Percentiles rank a stretch among this genome's conserved stretches.
Conservation (phyloP, 1,140 invertebrate genomes). For the Trialeurodes vaporariorum region DNA sequence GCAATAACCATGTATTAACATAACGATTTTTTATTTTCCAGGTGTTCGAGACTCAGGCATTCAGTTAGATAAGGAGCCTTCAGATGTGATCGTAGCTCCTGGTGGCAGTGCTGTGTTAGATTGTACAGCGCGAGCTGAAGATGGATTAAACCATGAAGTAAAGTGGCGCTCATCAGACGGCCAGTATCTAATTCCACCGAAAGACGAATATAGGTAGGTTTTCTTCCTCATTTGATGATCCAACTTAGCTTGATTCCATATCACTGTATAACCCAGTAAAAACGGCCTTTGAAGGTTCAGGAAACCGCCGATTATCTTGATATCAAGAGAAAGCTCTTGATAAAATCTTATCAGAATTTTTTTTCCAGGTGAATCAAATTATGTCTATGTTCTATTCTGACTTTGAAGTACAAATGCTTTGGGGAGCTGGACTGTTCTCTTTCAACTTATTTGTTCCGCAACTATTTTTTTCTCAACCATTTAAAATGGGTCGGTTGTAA, state of each 20-base stretch:
- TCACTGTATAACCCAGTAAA: neutral
- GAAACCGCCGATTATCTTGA: neutral
- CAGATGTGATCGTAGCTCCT: conserved; percentile 30
- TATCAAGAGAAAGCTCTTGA: neutral
- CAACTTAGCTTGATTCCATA: neutral
- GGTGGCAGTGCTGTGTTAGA: conserved; percentile 37
- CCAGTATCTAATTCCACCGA: neutral
- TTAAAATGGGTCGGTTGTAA: too few species aligned
- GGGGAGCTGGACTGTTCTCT: neutral
- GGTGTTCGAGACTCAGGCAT: neutral
- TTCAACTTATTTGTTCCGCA: neutral
- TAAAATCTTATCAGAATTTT: neutral
- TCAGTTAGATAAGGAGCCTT: neutral
- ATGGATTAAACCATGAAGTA: conserved; percentile 21
- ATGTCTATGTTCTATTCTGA: too few species aligned
- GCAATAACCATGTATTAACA: too few species aligned
- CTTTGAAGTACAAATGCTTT: too few species aligned
- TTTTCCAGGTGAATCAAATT: too few species aligned
- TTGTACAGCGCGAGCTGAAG: conserved; percentile 22
- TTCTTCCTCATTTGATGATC: neutral
- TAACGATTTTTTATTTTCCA: too few species aligned
- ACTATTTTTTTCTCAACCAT: neutral
- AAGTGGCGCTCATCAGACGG: conserved; percentile 15
- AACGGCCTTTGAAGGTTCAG: neutral
- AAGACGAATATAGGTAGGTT: conserved; percentile 12